Base-by-base conservation (phyloP, 2,797 vertebrate species). In the Oryzias sinensis region DNA sequence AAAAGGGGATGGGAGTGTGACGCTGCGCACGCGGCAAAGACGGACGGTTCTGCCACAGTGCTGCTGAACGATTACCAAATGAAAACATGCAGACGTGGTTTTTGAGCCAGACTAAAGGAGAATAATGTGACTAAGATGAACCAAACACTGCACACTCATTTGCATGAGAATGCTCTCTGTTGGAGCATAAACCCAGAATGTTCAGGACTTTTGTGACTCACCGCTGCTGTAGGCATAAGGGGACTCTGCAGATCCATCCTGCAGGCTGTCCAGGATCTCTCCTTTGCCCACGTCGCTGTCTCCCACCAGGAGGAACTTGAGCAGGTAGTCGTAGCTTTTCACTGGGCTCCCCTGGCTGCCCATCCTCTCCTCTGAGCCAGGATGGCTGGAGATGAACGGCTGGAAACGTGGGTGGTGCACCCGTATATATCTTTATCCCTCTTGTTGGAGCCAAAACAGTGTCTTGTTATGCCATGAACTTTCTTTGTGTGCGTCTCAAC, bases 201-300 rank as follows among this genome's bases (percentile, higher is more conserved):
- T 75, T 77, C 56, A 58, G 53, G 76, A 49, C 48, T 20, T 46
- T 69, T 74, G 68, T 53, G 70, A 88, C 93, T 95, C 82, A 98
- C 97, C 96, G 14, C 97, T 98, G 82, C 96, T 98, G 91, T 98
- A 98, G 43, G 96, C 94, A 49, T 98, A 98, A 0, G 97, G 97
- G 18, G 95, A 97, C 86, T 98, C 97, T 0, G 94, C 94, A 0
- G 97, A 95, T 49, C 96, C 97, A 51, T 99, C 96, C 89, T 98
- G 96, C 74, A 99, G 88, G 77, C 96, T 99, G 92, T 96, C 97
- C 90, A 99, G 87, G 82, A 99, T 99, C 92, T 99, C 97, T 16
- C 95, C 96, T 75, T 98, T 99, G 20, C 96, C 97, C 75, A 98
- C 97, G 48, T 99, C 97, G 73, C 97, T 99, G 93, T 99, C 97